phyloP scores from a whole-genome alignment of 1,140 invertebrate genomes.

The Cydia pomonella region DNA sequence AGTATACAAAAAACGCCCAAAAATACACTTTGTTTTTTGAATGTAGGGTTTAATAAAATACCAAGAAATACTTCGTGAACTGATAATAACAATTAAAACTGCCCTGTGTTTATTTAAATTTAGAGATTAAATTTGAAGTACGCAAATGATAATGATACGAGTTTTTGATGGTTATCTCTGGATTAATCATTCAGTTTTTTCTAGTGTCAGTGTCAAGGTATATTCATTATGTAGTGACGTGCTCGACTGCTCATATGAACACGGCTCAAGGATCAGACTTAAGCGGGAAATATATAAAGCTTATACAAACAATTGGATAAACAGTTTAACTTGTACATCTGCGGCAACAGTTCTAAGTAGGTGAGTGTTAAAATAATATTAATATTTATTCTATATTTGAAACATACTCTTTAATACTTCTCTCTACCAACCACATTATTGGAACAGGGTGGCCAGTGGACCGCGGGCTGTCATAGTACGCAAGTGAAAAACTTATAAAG shows the following conservation, averaged over 20 bases:
- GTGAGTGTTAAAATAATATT: background rate
- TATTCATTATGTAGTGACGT: background rate
- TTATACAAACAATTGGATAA: conserved; percentile 12
- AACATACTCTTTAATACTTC: background rate
- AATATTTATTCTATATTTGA: background rate
- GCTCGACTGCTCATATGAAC: background rate
- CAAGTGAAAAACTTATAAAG: no score
- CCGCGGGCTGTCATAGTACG: no score
- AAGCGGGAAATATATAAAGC: conserved; percentile 13
- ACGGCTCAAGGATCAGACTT: conserved; percentile 20
- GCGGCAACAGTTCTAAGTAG: background rate
- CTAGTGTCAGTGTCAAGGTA: background rate
- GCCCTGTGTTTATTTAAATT: background rate
- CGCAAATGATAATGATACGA: background rate
- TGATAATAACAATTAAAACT: background rate
- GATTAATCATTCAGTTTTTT: conserved; percentile 18
- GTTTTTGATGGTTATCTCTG: background rate
- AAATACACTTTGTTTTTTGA: background rate
- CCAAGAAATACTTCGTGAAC: background rate
- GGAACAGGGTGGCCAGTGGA: background rate
- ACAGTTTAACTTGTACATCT: conserved; percentile 1
- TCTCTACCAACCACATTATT: background rate
- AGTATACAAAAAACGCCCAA: background rate
- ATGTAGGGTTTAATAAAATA: background rate
- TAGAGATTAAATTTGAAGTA: background rate